Evolutionary conservation across 2,888 invertebrate genomes (phyloP).

Genomic region (Conops quadrifasciatus): DNA sequence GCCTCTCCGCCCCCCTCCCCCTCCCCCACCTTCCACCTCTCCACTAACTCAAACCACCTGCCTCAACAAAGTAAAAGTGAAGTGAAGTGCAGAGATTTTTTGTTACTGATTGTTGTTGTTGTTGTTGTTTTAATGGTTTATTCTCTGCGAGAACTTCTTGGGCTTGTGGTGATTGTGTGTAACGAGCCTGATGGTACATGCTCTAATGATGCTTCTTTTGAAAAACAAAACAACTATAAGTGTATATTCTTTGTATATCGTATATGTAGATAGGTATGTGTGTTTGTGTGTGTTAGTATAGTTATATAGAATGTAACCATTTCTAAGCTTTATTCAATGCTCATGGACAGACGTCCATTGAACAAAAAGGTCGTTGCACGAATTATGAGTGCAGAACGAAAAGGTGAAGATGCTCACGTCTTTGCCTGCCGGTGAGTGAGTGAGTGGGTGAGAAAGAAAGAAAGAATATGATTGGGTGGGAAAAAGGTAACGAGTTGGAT

Average conservation of each 20-base stretch:
- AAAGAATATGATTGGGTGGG: too few species aligned
- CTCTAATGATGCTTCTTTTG: too few species aligned
- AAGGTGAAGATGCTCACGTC: not conserved
- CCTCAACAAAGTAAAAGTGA: too few species aligned
- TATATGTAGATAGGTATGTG: not conserved
- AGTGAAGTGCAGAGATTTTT: not conserved
- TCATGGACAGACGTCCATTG: not conserved
- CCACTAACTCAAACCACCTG: too few species aligned
- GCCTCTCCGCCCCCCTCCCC: too few species aligned
- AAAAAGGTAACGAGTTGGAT: not conserved
- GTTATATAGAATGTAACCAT: not conserved
- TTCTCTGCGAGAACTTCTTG: too few species aligned
- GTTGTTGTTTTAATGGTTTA: too few species aligned
- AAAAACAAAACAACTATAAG: too few species aligned
- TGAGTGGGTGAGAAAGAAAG: too few species aligned
- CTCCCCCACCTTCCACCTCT: too few species aligned
- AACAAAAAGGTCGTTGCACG: slow-evolving; percentile 30
- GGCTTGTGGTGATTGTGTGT: too few species aligned
- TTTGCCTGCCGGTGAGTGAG: not conserved
- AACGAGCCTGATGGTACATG: too few species aligned
- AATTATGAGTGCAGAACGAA: slow-evolving; percentile 29
- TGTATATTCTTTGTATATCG: not conserved
- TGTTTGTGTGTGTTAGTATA: not conserved
- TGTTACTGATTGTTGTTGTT: not conserved
- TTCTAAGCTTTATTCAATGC: not conserved